Conservation (phyloP, 2,888 invertebrate species). For the Apocheima hispidaria region DNA sequence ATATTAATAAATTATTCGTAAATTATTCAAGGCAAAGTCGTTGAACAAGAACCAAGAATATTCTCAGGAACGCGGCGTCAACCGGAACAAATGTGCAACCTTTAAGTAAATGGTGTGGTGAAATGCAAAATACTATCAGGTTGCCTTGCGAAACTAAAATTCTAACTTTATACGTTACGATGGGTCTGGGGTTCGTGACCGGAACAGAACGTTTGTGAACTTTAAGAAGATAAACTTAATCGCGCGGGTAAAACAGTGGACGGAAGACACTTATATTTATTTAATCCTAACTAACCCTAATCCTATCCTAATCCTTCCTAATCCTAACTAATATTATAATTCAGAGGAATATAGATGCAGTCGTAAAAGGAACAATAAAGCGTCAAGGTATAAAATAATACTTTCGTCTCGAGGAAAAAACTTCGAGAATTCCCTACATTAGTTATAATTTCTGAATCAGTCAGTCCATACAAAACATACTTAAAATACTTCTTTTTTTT, state of each 20-base stretch:
- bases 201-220: conserved; percentile 12
- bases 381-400: no score
- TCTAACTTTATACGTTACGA: background rate
- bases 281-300: no score
- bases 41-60: background rate
- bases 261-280: background rate
- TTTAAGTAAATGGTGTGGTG: conserved; percentile 8
- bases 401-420: no score
- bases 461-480: no score
- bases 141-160: conserved; percentile 12
- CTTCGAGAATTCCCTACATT: no score
- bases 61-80: background rate
- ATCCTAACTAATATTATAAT: no score
- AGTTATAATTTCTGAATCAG: no score
- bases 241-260: background rate
- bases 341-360: no score
- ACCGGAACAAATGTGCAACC: conserved; percentile 11
- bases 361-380: no score
- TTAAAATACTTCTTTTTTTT: no score
- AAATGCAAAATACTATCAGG: conserved; percentile 11
- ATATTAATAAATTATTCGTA: background rate
- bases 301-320: no score
- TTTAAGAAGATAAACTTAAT: background rate
- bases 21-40: background rate
- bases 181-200: conserved; percentile 5